Base-by-base conservation (phyloP, 1,140 invertebrate species). In the Gryllus bimaculatus region DNA sequence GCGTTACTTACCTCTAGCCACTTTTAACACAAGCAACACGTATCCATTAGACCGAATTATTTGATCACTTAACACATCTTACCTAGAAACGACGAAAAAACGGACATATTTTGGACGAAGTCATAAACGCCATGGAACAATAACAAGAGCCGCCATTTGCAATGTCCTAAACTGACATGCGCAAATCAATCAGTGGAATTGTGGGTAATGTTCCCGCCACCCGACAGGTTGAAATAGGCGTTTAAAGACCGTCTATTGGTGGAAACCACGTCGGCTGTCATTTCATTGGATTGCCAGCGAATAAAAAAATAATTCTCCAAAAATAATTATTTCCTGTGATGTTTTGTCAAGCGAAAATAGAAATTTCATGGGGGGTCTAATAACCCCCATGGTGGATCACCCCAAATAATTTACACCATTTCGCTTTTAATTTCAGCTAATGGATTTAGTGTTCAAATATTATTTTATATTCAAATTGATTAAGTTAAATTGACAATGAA, bases 141-240 rank as follows among this genome's bases (percentile, higher is more conserved):
- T 91, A 92, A 92, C 90, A 92, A 91, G 89, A 87, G 89, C 89
- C 90, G 91, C 91, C 91, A 92, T 92, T 92, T 92, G 90, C 90
- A 92, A 91, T 91, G 88, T 87, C 85, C 85, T 82, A 85, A 88
- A 87, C 87, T 89, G 89, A 89, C 90, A 90, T 91, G 90, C 89
- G 89, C 88, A 88, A 87, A 88, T 87, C 87, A 88, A 88, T 88
- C 86, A 86, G 84, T 82, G 83, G 86, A 84, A 87, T 82, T 82
- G 80, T 87, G 85, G 86, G 84, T 83, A 84, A 73, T 81, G 74
- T 74, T 81, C 80, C 81, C 81, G 81, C 81, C 81, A 85, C 85
- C 81, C 81, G 80, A 79, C 82, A 83, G 80, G 81, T 83, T 83
- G 82, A 82, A 84, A 83, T 79, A 82, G 74, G 74, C 20, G 48